phyloP scores from a whole-genome alignment of 2,113 vertebrate genomes.

The Eudyptes chrysolophus region DNA sequence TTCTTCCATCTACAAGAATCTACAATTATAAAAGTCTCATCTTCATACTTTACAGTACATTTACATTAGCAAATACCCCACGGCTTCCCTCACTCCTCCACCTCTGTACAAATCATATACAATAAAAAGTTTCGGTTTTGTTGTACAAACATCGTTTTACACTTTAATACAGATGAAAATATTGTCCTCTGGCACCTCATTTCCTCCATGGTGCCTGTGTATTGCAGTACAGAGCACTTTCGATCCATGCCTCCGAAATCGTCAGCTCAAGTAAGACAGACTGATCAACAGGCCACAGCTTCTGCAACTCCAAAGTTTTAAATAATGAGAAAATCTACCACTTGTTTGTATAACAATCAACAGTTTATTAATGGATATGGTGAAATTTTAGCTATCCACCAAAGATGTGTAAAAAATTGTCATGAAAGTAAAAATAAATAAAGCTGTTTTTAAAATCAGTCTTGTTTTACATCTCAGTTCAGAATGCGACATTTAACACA shows the following conservation, averaged over 20 bases:
- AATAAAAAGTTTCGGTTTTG: not conserved
- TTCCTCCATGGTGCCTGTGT: not conserved
- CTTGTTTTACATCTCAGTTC: conserved; percentile 65
- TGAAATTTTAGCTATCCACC: conserved; percentile 72
- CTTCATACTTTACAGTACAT: conserved; percentile 61
- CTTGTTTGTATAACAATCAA: conserved; percentile 70
- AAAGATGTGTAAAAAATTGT: conserved; percentile 75
- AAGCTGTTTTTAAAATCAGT: conserved; percentile 74
- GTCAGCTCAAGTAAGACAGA: not conserved
- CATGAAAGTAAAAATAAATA: conserved; percentile 81
- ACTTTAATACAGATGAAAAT: conserved; percentile 57
- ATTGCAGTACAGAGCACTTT: not conserved
- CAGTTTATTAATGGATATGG: conserved; percentile 75
- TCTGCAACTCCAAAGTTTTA: conserved; percentile 1
- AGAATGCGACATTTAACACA: conserved; percentile 66
- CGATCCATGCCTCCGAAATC: not conserved
- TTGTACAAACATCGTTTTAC: conserved; percentile 58
- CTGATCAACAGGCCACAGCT: not conserved
- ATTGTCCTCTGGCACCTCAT: conserved; percentile 39
- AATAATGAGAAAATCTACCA: conserved; percentile 63
- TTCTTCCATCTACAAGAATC: conserved; percentile 62
- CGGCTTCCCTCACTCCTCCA: not conserved
- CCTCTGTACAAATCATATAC: conserved; percentile 44
- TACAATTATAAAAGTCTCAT: conserved; percentile 58
- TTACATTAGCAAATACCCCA: conserved; percentile 21